Evolutionary conservation across 2,113 vertebrate genomes (phyloP).

Genomic region (Electrona antarctica): DNA sequence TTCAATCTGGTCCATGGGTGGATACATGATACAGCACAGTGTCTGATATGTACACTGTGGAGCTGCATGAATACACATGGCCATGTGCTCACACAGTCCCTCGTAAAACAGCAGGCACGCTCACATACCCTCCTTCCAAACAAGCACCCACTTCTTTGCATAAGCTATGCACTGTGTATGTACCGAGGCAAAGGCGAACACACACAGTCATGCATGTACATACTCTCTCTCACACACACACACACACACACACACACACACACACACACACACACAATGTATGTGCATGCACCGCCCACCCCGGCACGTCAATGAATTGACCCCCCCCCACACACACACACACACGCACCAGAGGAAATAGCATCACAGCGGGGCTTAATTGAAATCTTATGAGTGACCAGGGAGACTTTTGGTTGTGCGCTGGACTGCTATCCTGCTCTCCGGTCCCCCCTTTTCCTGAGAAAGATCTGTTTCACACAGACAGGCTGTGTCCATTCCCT

Average conservation of each 20-base stretch:
- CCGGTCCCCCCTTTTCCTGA: slow-evolving; percentile 41
- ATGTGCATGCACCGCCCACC: too few species aligned
- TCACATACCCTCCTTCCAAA: too few species aligned
- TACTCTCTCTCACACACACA: too few species aligned
- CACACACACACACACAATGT: too few species aligned
- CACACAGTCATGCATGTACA: too few species aligned
- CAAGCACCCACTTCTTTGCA: too few species aligned
- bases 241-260: too few species aligned
- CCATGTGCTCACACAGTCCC: background rate
- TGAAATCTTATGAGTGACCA: slow-evolving; percentile 48
- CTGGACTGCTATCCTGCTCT: slow-evolving; percentile 33
- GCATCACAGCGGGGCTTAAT: slow-evolving; percentile 36
- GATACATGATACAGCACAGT: background rate
- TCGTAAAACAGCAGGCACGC: too few species aligned
- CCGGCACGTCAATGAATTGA: too few species aligned
- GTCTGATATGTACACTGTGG: slow-evolving; percentile 5
- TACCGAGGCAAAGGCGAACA: too few species aligned
- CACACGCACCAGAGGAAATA: slow-evolving; percentile 8
- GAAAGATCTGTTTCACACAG: slow-evolving; percentile 52
- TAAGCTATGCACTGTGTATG: too few species aligned
- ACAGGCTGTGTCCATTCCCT: slow-evolving; percentile 12
- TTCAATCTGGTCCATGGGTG: background rate
- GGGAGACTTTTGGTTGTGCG: slow-evolving; percentile 36
- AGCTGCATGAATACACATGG: background rate
- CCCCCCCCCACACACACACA: background rate